phyloP scores from a whole-genome alignment of 2,113 vertebrate species.

The Melanerpes aurifrons region DNA sequence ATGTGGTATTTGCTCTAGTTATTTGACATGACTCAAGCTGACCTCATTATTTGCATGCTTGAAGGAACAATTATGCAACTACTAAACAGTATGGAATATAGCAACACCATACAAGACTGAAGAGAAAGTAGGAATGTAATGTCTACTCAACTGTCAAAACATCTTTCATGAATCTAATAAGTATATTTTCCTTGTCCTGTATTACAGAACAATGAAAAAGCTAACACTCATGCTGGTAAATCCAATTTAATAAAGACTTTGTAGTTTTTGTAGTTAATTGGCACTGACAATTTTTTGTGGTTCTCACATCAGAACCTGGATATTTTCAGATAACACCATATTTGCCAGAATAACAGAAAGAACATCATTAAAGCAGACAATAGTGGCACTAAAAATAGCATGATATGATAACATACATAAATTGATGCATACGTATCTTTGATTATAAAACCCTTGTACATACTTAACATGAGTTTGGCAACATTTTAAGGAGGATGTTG shows the following conservation, averaged over 20 bases:
- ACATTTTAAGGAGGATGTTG: not conserved
- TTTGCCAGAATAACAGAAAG: constrained; percentile 54
- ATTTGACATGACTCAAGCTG: constrained; percentile 62
- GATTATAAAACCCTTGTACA: not conserved
- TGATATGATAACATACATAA: not conserved
- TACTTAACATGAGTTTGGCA: not conserved
- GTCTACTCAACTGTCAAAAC: not conserved
- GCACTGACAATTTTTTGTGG: constrained; percentile 53
- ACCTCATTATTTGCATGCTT: constrained; percentile 61
- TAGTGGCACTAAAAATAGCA: constrained; percentile 35
- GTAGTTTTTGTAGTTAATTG: constrained; percentile 41
- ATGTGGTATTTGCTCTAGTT: constrained; percentile 55
- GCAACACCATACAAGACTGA: constrained; percentile 2
- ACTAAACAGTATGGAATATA: constrained; percentile 37
- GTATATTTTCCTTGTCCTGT: not conserved
- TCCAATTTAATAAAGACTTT: constrained; percentile 49
- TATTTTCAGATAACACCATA: constrained; percentile 50
- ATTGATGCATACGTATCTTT: not conserved
- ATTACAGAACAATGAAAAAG: not conserved
- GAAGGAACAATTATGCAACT: constrained; percentile 68
- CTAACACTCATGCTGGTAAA: constrained; percentile 16
- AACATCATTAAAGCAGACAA: constrained; percentile 42
- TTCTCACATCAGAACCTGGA: constrained; percentile 63
- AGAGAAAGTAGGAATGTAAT: constrained; percentile 1
- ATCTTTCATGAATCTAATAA: not conserved